Conservation (phyloP, 2,113 vertebrate genomes). For the Malurus melanocephalus region DNA sequence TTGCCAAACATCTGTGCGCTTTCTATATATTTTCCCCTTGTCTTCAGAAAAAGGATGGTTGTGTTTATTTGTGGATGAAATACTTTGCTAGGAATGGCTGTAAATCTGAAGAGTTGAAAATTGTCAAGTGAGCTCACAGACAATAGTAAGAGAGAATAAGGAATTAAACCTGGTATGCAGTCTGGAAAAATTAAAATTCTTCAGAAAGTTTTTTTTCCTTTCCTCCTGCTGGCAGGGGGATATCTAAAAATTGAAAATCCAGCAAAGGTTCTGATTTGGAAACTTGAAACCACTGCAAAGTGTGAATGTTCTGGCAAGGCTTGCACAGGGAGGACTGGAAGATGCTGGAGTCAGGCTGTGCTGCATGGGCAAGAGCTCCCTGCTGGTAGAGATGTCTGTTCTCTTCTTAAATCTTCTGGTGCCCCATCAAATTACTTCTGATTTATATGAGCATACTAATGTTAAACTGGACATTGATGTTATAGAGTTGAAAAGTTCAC, state of each 20-base stretch:
- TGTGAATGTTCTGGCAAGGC: not conserved
- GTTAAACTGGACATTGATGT: not conserved
- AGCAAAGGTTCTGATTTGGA: not conserved
- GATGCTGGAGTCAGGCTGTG: not conserved
- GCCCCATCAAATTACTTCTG: not conserved
- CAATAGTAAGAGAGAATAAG: constrained; percentile 18
- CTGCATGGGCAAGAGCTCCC: not conserved
- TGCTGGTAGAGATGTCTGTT: not conserved
- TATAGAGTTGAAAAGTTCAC: not conserved
- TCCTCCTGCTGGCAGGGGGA: not conserved
- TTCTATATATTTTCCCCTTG: constrained; percentile 51
- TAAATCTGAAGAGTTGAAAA: constrained; percentile 55
- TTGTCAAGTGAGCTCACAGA: constrained; percentile 1
- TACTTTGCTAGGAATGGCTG: constrained; percentile 32
- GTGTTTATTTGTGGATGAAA: constrained; percentile 53
- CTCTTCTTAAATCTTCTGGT: not conserved
- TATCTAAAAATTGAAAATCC: constrained; percentile 12
- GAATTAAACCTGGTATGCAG: constrained; percentile 36
- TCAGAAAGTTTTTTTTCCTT: not conserved
- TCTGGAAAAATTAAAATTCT: constrained; percentile 40
- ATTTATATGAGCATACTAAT: not conserved
- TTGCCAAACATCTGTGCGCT: constrained; percentile 77
- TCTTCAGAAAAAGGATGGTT: constrained; percentile 35
- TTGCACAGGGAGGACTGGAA: not conserved
- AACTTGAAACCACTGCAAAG: not conserved